Base-by-base conservation (phyloP, 2,113 vertebrate genomes). In the Lichenostomus cassidix region DNA sequence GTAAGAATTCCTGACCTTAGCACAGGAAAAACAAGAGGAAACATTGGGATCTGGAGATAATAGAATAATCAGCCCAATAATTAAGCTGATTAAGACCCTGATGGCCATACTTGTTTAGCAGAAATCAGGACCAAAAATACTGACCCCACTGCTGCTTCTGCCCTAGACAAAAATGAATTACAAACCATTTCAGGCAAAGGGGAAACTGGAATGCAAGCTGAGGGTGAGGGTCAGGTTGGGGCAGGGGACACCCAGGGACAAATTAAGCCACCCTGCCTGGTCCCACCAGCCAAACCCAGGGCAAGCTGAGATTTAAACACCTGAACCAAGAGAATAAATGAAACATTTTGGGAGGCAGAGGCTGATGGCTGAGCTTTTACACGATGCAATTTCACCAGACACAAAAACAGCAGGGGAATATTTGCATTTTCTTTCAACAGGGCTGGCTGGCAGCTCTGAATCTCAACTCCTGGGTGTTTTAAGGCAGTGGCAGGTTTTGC, bases 1-100 rank as follows among this genome's bases (percentile, higher is more conserved):
- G 89, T 83, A 91, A 95, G 67, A 95, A 92, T 77, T 85, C 84
- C 93, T 92, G 91, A 80, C 86, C 80, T 68, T 44, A 67, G 81
- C 83, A 89, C 93, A 95, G 95, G 95, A 95, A 95, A 91, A 95
- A 35, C 78, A 73, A 71, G 81, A 95, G 95, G 93, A 97, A 95
- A 41, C 7, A 3, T 16, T 62, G 63, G 82, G 80, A 91, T 56
- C 60, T 67, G 77, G 31, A 94, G 91, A 96, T 69, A 96, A 96
- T 35, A 37, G 56, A 89, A 67, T 87, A 83, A 93, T 87, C 80
- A 89, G 80, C 42, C 33, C 39, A 42, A 47, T 93, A 85, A 96
- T 89, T 60, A 89, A 65, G 62, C 19, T 23, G 70, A 89, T 95
- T 58, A 76, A 86, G 52, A 77, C 18, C 47, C 67, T 29, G 82